Conservation (phyloP, 2,797 vertebrate species). For the Cuculus canorus region DNA sequence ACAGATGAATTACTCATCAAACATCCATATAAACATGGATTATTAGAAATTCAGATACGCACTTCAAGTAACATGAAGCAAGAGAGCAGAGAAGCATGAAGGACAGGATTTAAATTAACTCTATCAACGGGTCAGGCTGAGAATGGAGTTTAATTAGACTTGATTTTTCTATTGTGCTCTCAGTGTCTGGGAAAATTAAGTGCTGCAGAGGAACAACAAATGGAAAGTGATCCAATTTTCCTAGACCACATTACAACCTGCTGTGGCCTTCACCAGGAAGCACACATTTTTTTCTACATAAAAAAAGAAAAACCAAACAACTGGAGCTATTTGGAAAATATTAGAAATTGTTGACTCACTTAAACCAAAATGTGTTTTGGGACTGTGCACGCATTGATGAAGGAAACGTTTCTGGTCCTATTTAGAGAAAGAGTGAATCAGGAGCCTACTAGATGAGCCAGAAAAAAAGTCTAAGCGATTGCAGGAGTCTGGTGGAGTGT, state of each 20-base stretch:
- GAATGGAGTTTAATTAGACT: not conserved
- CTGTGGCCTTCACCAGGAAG: not conserved
- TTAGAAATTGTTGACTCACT: constrained; percentile 25
- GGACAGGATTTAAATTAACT: not conserved
- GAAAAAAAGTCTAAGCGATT: not conserved
- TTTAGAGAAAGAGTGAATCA: constrained; percentile 25
- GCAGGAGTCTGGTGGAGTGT: not conserved
- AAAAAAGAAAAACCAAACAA: not conserved
- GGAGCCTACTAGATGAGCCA: not conserved
- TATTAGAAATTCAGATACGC: not conserved
- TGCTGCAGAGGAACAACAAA: not conserved
- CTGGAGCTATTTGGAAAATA: constrained; percentile 9
- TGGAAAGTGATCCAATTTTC: not conserved
- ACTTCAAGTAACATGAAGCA: not conserved
- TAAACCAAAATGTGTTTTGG: constrained; percentile 3
- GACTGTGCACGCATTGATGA: not conserved
- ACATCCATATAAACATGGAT: not conserved
- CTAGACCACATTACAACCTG: not conserved
- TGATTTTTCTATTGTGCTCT: not conserved
- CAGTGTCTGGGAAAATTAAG: not conserved
- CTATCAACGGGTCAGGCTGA: not conserved
- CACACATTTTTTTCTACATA: not conserved
- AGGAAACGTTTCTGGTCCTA: not conserved
- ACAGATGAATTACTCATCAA: not conserved
- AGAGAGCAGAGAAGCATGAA: not conserved